Evolutionary conservation across 2,888 invertebrate species (phyloP), one percentile per base, ranked within the genome.

Genomic region (Temnothorax ravouxi): DNA sequence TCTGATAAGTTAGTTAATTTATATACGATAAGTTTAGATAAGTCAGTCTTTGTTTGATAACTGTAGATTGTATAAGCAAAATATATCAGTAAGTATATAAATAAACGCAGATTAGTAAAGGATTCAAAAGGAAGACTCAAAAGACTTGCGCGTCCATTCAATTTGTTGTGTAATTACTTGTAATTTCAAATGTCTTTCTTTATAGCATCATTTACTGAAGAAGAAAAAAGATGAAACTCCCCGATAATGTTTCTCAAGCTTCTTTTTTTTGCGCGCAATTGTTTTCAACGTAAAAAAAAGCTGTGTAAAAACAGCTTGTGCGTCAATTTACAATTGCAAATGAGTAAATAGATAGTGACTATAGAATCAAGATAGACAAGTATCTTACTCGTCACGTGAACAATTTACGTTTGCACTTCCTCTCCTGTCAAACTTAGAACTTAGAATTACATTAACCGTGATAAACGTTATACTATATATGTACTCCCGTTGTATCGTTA

Each of bases 1-100:
- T 38, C 25, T 59, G 54, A 71, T 72, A 56, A 72, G 8, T 72
- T 15, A 38, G 15, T n/a, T 52, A 34, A 18, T 18, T 52, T 54
- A 18, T 21, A 21, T 21, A 15, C 38, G 21, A 54, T 54, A 54
- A 71, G 6, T 67, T 50, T 25, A 34, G n/a, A 52, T 52, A 69
- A 18, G 1, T 15, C 15, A 66, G 15, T 34, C 25, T 66, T 66
- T 25, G 64, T 66, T 44, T 9, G 64, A 44, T 44, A 66, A 44
- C 8, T 44, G 3, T 2, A 41, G 8, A 41, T 21, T 13, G 62
- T 1, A 41, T 41, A 64, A 41, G 25, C 21, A 41, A 21, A 41
- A 21, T 18, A 21, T 41, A 41, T 41, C 18, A 3, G 18, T 62
- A 41, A 3, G 18, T 62, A 41, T n/a, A n/a, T 8, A 44, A 44